Percentiles rank a stretch among this genome's conserved stretches.
phyloP scores from a whole-genome alignment of 2,113 vertebrate species.

The Peromyscus maniculatus region DNA sequence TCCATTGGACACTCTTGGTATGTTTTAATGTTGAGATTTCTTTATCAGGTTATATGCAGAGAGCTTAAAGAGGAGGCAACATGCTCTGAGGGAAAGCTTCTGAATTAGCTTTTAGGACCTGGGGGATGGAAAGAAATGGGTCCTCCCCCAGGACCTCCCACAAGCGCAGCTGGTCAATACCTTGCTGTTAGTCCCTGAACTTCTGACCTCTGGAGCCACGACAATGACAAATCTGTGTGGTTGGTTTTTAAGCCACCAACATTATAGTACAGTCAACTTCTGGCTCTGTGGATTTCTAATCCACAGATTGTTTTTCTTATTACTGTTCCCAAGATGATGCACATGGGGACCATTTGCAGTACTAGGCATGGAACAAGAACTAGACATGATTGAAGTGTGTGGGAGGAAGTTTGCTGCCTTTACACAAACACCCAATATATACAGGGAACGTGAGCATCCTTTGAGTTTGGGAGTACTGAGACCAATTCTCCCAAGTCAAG shows the following conservation, averaged over 20 bases:
- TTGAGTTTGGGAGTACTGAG: not conserved
- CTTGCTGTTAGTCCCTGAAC: not conserved
- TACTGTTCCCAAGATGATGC: not conserved
- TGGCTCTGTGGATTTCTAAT: not conserved
- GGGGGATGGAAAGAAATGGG: not conserved
- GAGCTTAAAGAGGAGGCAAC: conserved; percentile 2
- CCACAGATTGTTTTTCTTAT: not conserved
- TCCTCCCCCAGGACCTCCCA: not conserved
- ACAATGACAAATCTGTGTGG: not conserved
- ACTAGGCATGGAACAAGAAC: not conserved
- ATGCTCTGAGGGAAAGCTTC: not conserved
- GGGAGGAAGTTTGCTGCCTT: not conserved
- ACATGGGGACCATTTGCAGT: not conserved
- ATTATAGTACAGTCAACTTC: not conserved
- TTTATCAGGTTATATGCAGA: not conserved
- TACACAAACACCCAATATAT: not conserved
- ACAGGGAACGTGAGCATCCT: not conserved
- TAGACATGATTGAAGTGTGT: not conserved
- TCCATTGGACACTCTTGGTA: not conserved
- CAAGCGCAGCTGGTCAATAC: not conserved
- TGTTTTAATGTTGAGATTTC: conserved; percentile 21
- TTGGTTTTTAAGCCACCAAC: not conserved
- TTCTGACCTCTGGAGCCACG: not conserved
- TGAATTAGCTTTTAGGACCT: not conserved
- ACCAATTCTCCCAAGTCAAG: not conserved